Evolutionary conservation across 2,797 vertebrate species (phyloP).

Genomic region (Numenius phaeopus): DNA sequence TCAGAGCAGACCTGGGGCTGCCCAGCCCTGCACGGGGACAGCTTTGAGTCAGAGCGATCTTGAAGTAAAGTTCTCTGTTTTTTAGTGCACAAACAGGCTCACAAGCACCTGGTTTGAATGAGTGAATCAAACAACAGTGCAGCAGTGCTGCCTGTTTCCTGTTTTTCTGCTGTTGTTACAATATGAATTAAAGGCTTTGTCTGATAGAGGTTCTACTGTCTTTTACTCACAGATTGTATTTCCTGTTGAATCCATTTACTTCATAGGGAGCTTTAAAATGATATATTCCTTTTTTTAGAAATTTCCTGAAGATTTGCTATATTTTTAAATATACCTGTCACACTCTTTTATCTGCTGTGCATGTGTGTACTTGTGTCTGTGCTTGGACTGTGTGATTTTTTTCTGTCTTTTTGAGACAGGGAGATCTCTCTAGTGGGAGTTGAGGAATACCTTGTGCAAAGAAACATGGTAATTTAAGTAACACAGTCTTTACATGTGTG

Average conservation of each 20-base stretch:
- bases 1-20: background rate
- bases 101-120: background rate
- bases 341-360: background rate
- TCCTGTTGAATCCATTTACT: background rate
- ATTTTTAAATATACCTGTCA: background rate
- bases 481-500: background rate
- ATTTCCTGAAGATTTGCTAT: background rate
- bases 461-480: background rate
- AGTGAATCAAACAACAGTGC: background rate
- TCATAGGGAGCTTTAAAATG: background rate
- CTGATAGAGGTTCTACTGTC: background rate
- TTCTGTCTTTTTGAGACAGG: background rate
- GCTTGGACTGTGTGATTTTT: background rate
- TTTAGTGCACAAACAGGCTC: background rate
- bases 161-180: background rate
- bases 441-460: background rate
- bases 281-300: background rate
- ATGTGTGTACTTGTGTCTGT: background rate
- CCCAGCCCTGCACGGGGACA: background rate
- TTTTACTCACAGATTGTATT: accelerated
- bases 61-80: background rate
- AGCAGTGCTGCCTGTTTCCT: background rate
- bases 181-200: background rate
- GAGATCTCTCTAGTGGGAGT: background rate
- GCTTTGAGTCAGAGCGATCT: background rate